Evolutionary conservation across 30 jellyfish, hydroid and myxozoan species (phyloP).

Genomic region (Cassiopea andromeda): DNA sequence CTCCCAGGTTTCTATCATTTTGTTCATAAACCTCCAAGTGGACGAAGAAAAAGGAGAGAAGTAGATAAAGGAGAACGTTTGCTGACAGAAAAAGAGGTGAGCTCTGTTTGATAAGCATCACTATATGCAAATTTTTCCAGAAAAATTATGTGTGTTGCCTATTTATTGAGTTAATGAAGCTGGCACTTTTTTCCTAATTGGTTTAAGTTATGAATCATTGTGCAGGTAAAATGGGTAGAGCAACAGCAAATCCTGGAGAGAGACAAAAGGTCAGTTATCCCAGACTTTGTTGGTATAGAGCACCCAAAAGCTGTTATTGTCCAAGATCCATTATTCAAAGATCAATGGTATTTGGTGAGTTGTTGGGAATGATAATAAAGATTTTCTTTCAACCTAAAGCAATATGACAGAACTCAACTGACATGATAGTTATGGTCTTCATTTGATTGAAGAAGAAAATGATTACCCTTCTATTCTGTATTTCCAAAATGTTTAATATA

Average conservation of each 20-base stretch:
- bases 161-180: no score
- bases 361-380: not conserved
- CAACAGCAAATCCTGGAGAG: slow-evolving; percentile 96
- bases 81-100: slow-evolving; percentile 85
- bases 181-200: not conserved
- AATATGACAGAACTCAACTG: no score
- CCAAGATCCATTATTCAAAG: slow-evolving; percentile 95
- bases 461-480: no score
- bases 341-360: slow-evolving; percentile 98
- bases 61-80: slow-evolving; percentile 73
- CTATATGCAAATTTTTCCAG: no score
- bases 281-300: slow-evolving; percentile 85
- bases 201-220: not conserved
- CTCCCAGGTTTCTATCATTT: slow-evolving; percentile 95
- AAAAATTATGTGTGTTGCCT: no score
- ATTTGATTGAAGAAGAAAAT: no score
- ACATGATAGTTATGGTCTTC: no score
- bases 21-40: slow-evolving; percentile 64
- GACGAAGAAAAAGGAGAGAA: slow-evolving; percentile 78
- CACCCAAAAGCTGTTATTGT: slow-evolving; percentile 78
- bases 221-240: slow-evolving; percentile 96
- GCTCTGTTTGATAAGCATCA: not conserved
- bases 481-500: no score
- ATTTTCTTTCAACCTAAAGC: no score
- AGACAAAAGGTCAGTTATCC: slow-evolving; percentile 91